Evolutionary conservation across 1,140 invertebrate species (phyloP).

Genomic region (Dendrolimus punctatus): DNA sequence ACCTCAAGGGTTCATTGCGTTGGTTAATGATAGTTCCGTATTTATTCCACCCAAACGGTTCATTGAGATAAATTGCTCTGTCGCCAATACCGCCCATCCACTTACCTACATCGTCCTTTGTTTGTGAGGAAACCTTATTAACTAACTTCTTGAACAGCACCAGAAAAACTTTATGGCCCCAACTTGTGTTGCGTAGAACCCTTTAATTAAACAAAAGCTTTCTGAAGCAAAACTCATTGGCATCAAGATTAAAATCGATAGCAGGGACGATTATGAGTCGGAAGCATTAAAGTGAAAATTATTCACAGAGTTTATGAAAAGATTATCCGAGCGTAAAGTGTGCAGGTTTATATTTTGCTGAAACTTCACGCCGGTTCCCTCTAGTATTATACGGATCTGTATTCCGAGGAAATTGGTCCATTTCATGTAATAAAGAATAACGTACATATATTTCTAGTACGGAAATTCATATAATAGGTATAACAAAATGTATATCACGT

Average conservation of each 20-base stretch:
- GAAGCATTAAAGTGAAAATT: slow-evolving; percentile 4
- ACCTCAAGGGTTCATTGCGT: neutral
- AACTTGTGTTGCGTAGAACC: slow-evolving; percentile 1
- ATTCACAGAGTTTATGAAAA: slow-evolving; percentile 1
- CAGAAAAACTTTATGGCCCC: slow-evolving; percentile 22
- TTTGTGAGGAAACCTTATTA: slow-evolving; percentile 29
- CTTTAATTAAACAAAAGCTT: slow-evolving; percentile 28
- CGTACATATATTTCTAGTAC: too few species aligned
- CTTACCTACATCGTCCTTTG: slow-evolving; percentile 16
- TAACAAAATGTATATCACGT: too few species aligned
- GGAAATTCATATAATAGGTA: too few species aligned
- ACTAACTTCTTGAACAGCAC: slow-evolving; percentile 30
- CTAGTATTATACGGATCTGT: neutral
- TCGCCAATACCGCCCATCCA: slow-evolving; percentile 8
- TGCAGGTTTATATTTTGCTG: slow-evolving; percentile 6
- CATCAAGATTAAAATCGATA: slow-evolving; percentile 20
- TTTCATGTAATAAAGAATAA: too few species aligned
- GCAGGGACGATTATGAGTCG: slow-evolving; percentile 10
- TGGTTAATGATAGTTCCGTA: slow-evolving; percentile 2
- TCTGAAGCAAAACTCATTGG: slow-evolving; percentile 18
- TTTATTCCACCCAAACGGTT: slow-evolving; percentile 17
- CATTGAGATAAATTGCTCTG: slow-evolving; percentile 17
- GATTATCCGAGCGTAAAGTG: slow-evolving; percentile 2
- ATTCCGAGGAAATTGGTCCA: too few species aligned
- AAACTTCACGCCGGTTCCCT: neutral